Evolutionary conservation across 2,888 invertebrate species (phyloP).

Genomic region (Pemphredon lugubris): DNA sequence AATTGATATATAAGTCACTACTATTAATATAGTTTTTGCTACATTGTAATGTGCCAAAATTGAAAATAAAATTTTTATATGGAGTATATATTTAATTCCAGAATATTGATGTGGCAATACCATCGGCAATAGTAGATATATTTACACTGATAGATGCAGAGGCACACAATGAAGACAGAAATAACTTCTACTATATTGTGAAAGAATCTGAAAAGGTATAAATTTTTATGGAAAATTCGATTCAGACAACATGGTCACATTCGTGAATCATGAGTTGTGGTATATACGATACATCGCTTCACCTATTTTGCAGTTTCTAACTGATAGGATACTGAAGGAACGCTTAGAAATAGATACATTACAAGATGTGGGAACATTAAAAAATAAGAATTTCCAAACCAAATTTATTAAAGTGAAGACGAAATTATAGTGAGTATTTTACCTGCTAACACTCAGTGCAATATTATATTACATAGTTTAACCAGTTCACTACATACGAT

Average conservation of each 20-base stretch:
- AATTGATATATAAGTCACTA: not conserved
- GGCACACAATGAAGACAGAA: conserved; percentile 88
- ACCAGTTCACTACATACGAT: not conserved
- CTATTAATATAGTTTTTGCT: too few relatives aligned
- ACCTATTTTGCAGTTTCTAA: conserved; percentile 83
- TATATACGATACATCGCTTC: too few relatives aligned
- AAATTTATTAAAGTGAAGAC: conserved; percentile 99
- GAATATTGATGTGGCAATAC: conserved; percentile 89
- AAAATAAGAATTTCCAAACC: conserved; percentile 94
- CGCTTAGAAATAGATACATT: conserved; percentile 96
- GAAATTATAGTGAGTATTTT: conserved; percentile 94
- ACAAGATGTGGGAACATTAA: conserved; percentile 94
- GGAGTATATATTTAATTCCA: conserved; percentile 79
- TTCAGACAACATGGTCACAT: too few relatives aligned
- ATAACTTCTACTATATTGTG: conserved; percentile 89
- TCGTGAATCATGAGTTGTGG: too few relatives aligned
- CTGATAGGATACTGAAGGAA: conserved; percentile 94
- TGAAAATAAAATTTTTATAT: not conserved
- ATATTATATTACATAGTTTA: not conserved
- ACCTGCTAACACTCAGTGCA: too few relatives aligned
- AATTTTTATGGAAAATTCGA: conserved; percentile 19
- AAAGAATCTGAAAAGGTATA: conserved; percentile 90
- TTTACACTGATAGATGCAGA: conserved; percentile 93
- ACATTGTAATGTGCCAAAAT: too few relatives aligned
- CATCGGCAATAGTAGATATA: conserved; percentile 92